Conservation (phyloP, 2,113 vertebrate species). For the Gymnorhina tibicen region DNA sequence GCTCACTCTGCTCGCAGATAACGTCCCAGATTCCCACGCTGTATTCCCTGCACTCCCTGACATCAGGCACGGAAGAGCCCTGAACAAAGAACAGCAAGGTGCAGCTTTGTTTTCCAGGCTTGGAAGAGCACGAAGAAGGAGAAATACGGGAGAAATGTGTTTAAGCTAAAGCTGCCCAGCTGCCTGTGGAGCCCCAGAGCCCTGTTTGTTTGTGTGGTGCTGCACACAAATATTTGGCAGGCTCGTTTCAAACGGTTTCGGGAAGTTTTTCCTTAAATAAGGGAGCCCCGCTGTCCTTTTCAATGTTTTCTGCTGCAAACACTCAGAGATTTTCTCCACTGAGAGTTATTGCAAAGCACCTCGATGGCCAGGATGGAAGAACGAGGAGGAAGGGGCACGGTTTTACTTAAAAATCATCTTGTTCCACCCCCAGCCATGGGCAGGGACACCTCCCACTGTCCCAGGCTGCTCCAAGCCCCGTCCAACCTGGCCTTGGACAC, state of each 20-base stretch:
- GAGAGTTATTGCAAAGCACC: neutral
- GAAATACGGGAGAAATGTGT: neutral
- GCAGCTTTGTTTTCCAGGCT: neutral
- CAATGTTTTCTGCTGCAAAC: neutral
- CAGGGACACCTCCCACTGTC: neutral
- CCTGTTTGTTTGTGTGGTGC: neutral
- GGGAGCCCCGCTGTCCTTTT: neutral
- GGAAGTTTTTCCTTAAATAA: neutral
- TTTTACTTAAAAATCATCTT: neutral
- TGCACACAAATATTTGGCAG: neutral
- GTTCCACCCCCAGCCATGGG: neutral
- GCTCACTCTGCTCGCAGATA: neutral
- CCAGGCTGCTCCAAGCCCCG: too few relatives aligned
- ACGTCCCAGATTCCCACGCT: neutral
- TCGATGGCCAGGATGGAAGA: neutral
- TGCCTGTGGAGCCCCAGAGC: neutral
- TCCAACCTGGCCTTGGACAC: neutral
- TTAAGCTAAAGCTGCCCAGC: neutral
- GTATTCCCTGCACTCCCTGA: neutral
- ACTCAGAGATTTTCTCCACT: neutral
- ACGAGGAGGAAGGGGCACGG: neutral
- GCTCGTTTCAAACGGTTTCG: neutral
- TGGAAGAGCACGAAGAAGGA: neutral
- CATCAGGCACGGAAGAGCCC: too few relatives aligned
- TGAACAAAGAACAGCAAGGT: neutral